Conservation (phyloP, 2,113 vertebrate genomes). For the Protomyctophum bolini region DNA sequence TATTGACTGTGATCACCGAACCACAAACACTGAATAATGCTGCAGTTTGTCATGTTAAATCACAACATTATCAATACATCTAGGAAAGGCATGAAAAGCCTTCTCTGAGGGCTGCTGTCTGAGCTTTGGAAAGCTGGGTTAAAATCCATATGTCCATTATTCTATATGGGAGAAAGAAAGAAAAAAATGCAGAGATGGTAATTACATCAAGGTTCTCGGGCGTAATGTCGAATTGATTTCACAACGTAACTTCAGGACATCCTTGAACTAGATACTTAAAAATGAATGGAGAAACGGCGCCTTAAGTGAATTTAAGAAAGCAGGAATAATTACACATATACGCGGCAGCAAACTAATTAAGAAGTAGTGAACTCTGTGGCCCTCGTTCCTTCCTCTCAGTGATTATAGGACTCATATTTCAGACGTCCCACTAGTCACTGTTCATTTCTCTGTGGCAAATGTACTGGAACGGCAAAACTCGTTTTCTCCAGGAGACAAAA, state of each 20-base stretch:
- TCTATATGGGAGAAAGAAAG: constrained; percentile 13
- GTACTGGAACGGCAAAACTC: constrained; percentile 36
- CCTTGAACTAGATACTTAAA: constrained; percentile 66
- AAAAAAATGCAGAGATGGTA: constrained; percentile 29
- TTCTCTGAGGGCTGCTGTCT: too few species aligned
- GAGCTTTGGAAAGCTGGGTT: neutral
- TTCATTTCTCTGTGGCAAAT: constrained; percentile 48
- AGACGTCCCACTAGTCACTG: constrained; percentile 39
- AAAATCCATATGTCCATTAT: constrained; percentile 41
- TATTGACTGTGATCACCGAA: too few species aligned
- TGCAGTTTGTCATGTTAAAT: too few species aligned
- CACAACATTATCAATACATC: too few species aligned
- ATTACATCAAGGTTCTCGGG: constrained; percentile 53
- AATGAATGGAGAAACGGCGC: constrained; percentile 58
- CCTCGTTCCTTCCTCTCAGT: constrained; percentile 63
- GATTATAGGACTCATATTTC: constrained; percentile 72
- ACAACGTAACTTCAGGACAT: constrained; percentile 70
- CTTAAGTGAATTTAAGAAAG: constrained; percentile 80
- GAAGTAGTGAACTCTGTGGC: constrained; percentile 67
- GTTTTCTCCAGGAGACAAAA: constrained; percentile 27
- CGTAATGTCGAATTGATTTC: constrained; percentile 66
- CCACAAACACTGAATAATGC: too few species aligned
- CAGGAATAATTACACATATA: constrained; percentile 76
- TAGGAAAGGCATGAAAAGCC: too few species aligned
- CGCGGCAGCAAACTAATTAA: constrained; percentile 75